Conservation (phyloP, 2,113 vertebrate species). For the Epinephelus cyanopodus region DNA sequence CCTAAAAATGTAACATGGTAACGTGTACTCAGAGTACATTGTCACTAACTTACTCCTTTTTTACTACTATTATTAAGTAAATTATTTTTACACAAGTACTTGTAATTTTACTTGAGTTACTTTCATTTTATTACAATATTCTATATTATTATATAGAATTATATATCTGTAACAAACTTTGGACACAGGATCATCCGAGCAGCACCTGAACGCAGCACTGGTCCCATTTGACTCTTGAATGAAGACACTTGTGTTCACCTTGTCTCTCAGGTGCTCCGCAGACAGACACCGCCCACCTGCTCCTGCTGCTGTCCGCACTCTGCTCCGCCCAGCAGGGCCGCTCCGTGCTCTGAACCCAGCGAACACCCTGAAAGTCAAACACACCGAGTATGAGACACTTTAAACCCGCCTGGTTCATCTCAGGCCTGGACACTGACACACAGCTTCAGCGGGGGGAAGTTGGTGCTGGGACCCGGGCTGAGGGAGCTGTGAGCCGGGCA, state of each 20-base stretch:
- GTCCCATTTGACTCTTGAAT: too few relatives aligned
- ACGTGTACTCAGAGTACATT: too few relatives aligned
- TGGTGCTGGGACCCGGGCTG: neutral
- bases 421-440: neutral
- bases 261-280: conserved; percentile 36
- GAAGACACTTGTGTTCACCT: conserved; percentile 6
- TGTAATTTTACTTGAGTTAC: too few relatives aligned
- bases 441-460: neutral
- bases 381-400: neutral
- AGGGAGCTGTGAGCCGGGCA: conserved; percentile 5
- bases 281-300: conserved; percentile 51
- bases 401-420: accelerated
- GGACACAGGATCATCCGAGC: too few relatives aligned
- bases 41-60: too few relatives aligned
- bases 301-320: neutral
- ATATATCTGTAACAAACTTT: too few relatives aligned
- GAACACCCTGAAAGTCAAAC: neutral
- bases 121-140: too few relatives aligned
- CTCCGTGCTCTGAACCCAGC: neutral
- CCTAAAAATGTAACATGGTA: too few relatives aligned
- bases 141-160: too few relatives aligned
- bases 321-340: conserved; percentile 48
- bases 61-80: too few relatives aligned
- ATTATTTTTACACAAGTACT: too few relatives aligned
- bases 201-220: too few relatives aligned